Evolutionary conservation across 2,797 vertebrate genomes (phyloP), one percentile per base, ranked within the genome.

Genomic region (Apodemus agrarius): DNA sequence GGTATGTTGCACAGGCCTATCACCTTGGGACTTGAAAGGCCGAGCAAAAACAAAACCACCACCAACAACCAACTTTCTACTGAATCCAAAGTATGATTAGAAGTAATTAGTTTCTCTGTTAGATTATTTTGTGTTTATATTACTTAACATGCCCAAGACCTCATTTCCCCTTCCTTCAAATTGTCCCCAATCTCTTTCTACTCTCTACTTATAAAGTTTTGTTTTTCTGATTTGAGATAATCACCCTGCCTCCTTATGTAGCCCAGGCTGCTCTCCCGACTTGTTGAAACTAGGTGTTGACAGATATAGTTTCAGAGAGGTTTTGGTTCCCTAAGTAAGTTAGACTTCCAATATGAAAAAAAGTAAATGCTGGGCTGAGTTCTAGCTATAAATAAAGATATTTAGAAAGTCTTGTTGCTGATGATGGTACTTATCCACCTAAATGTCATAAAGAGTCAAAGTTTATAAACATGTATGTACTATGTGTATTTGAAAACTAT

Each of bases 401-500:
- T 75, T 85, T 94, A 88, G 54, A 79, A 96, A 89, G 43, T 90
- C 89, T 29, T 89, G 63, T 86, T 90, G 93, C 83, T 93, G 87
- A 90, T 89, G 83, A 46, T 79, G 22, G 89, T 89, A 65, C 14
- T 65, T n/a, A 63, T 1, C 6, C 89, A 24, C 8, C 59, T 82
- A 86, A 93, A 89, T 43, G 40, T 61, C 26, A 76, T 76, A 61
- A 43, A 74, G 16, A 88, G 29, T 31, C 74, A 61, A 59, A 43
- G 37, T 59, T 75, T 59, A 75, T 88, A 75, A 94, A 91, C 95
- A 89, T 69, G 92, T 81, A 93, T 97, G 57, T 88, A 63, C 26
- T 88, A 59, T 10, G 67, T 93, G 82, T 95, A 96, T 93, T 92
- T 87, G 88, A 88, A 97, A 96, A 92, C 54, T 89, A 92, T 87